Conservation (phyloP, 2,113 vertebrate species). For the Odontesthes bonariensis region DNA sequence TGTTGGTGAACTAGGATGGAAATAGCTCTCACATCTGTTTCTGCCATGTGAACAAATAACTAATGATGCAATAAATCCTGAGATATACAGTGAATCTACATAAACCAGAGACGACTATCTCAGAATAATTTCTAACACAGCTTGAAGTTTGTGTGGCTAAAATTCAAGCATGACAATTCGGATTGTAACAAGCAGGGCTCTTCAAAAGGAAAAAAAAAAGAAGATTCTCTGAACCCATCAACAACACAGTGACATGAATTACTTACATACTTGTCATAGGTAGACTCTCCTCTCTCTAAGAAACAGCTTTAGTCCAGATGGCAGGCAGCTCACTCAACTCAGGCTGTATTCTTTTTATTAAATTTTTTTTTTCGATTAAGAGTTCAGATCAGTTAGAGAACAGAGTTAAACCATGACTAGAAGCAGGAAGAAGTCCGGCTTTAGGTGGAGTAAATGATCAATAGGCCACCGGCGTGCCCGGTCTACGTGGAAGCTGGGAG, state of each 20-base stretch:
- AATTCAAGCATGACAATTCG: neutral
- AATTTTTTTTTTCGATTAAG: neutral
- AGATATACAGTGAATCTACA: too few species aligned
- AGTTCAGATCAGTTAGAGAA: neutral
- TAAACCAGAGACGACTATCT: neutral
- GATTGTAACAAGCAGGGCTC: too few species aligned
- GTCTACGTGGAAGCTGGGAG: constrained; percentile 57
- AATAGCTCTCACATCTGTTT: neutral
- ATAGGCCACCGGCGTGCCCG: neutral
- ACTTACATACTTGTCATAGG: constrained; percentile 46
- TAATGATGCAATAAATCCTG: neutral
- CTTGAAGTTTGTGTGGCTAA: too few species aligned
- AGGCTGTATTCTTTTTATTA: neutral
- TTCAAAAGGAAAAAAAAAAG: neutral
- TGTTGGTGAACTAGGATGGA: neutral
- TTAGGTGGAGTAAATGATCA: neutral
- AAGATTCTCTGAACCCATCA: neutral
- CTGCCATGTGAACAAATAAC: neutral
- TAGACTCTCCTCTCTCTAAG: neutral
- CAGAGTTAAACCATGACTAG: neutral
- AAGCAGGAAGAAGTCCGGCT: neutral
- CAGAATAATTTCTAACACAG: neutral
- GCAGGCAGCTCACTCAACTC: neutral
- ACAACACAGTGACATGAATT: neutral
- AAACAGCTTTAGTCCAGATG: neutral